Base-by-base conservation (phyloP, 2,797 vertebrate species). In the Dallia pectoralis region DNA sequence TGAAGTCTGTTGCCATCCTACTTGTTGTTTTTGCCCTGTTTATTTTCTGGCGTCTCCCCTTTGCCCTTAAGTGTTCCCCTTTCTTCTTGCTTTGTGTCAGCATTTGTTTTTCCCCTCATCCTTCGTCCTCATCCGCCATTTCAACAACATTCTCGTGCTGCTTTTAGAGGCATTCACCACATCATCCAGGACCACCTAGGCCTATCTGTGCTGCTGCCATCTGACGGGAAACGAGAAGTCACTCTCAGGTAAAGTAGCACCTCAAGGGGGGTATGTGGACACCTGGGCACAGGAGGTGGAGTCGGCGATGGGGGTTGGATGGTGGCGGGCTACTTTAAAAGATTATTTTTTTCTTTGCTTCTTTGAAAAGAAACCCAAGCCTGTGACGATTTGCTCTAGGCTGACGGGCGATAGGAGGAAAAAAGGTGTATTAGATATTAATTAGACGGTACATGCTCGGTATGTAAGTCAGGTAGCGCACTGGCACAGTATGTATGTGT, bases 161-260 rank as follows among this genome's bases (percentile, higher is more conserved):
- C 87, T 86, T 90, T 71, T 91, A 92, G 92, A 92, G 48, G 27
- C 51, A 49, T 85, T 81, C 88, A 88, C 87, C 84, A 89, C 75
- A 84, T 86, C 89, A 84, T 56, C 82, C 81, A 85, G 86, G 91
- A 93, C 27, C 62, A 30, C 8, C 27, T 63, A 30, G 14, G 30
- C 62, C 62, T 94, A 91, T 93, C 90, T 70, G 56, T 93, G 84
- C 84, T 89, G 81, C 89, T 94, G 85, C 84, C 89, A 15, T 78
- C 86, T 3, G 86, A 87, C 77, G 92, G 89, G 65, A 89, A 84
- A 78, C 91, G 91, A 7, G 88, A 86, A 80, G 90, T 93, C 84
- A 88, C 84, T 74, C 88, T 89, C 89, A 93, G 93, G 93, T 94
- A 79, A 94, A 79, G 73, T 66, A 64, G 69, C 32, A 40, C 36